Base-by-base conservation (phyloP, 2,797 vertebrate species). In the Moxostoma hubbsi region DNA sequence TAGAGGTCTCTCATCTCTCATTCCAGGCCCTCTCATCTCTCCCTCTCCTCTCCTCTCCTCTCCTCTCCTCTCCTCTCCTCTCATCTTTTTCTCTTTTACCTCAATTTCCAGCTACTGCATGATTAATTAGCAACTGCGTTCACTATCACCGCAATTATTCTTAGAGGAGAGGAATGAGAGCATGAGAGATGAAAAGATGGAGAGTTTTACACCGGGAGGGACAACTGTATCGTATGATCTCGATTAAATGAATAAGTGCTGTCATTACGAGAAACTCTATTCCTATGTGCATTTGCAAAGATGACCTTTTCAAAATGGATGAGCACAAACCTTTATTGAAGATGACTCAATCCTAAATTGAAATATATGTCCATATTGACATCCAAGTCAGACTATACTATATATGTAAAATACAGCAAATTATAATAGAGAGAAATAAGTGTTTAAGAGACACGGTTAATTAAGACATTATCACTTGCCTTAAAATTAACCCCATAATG, bases 51-150 rank as follows among this genome's bases (percentile, higher is more conserved):
- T 72, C 80, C 68, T 65, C 69, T 53, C 81, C 73, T 82, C 67
- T 72, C 78, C 71, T 82, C 65, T 68, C 78, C 59, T 57, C 62
- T 50, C 88, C 57, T 90, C 90, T 91, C 81, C 73, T 82, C 67
- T 72, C 80, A 72, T 65, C 69, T 53, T 89, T 90, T 91, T 91
- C 85, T 85, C 85, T 89, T 90, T 92, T 92, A 92, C 93, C 93
- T 94, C 91, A 92, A 92, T 94, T 93, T 93, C 93, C 88, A 73
- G 86, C 88, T 91, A 86, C 90, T 93, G 92, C 92, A 93, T 94
- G 93, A 94, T 94, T 94, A 94, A 95, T 94, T 93, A 93, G 87
- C 87, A 85, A 91, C 89, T 87, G 89, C 91, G 91, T 92, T 93
- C 90, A 89, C 90, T 88, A 92, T 93, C 88, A 91, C 86, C 89